These are phyloP conservation scores for Lycia hirtaria DNA, from an alignment of 2,888 invertebrate species.

Conservation along the genomic window DNA sequence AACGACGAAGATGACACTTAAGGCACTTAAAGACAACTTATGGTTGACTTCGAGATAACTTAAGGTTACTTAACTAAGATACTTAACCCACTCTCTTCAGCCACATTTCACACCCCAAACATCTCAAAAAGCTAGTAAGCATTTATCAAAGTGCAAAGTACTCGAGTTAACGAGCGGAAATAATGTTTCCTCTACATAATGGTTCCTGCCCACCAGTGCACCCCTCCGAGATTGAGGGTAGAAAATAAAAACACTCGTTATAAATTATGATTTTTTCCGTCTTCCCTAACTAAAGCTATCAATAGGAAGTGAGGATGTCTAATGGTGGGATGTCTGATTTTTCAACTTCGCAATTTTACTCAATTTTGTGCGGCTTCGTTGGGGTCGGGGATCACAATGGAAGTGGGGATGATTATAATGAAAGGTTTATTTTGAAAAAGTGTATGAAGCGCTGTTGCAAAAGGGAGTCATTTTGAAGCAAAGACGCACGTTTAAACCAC, in stretches of 20 bases:
- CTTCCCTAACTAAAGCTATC: conserved; percentile 40
- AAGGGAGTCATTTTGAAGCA: not conserved
- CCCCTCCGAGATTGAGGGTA: conserved; percentile 56
- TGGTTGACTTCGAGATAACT: too few species aligned
- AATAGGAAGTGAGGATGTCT: conserved; percentile 33
- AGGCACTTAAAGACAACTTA: not conserved
- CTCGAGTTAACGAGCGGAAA: conserved; percentile 82
- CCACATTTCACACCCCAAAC: conserved; percentile 54
- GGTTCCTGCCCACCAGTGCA: conserved; percentile 64
- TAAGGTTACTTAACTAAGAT: conserved; percentile 12
- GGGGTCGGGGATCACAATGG: conserved; percentile 3
- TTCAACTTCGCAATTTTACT: conserved; percentile 32
- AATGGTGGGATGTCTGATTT: conserved; percentile 28
- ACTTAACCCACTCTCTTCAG: conserved; percentile 32
- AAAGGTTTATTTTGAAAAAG: not conserved
- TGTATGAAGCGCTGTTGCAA: not conserved
- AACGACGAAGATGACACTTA: conserved; percentile 29
- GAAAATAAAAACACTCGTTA: conserved; percentile 66
- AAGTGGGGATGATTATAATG: not conserved
- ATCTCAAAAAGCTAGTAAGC: conserved; percentile 68
- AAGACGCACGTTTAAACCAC: too few species aligned
- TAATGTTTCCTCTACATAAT: conserved; percentile 80
- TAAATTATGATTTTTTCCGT: conserved; percentile 61
- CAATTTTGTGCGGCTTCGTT: conserved; percentile 3
- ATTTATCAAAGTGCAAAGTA: conserved; percentile 80